These are phyloP conservation scores for Sebastes melanostomus DNA, from an alignment of 2,797 vertebrate species.

Conservation along the genomic window DNA sequence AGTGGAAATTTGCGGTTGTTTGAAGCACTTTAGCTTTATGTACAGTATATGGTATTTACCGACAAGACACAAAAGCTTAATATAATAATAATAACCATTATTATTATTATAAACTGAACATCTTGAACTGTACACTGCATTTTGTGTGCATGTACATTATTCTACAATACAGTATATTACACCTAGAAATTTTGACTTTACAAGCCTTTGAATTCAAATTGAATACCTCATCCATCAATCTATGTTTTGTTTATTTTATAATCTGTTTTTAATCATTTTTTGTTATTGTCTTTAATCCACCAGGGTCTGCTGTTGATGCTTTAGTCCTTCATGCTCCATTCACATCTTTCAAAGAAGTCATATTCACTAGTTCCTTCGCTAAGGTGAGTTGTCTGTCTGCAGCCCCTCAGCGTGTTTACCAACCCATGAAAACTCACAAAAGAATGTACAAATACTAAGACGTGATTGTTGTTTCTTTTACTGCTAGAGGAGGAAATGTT, in stretches of 20 bases:
- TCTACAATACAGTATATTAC: background rate
- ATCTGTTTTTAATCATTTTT: background rate
- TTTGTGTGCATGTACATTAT: background rate
- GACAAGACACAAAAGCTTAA: too few species aligned
- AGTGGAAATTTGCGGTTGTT: too few species aligned
- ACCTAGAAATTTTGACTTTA: background rate
- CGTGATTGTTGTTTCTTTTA: too few species aligned
- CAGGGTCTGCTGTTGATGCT: constrained; percentile 77
- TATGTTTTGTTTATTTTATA: background rate
- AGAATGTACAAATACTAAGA: background rate
- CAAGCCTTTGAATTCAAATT: background rate
- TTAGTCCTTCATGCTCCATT: constrained; percentile 85
- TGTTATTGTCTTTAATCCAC: background rate
- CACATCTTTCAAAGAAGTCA: constrained; percentile 80
- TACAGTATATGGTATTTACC: too few species aligned
- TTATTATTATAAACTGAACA: background rate
- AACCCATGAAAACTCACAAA: background rate
- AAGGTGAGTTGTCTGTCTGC: constrained; percentile 67
- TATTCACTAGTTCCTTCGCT: constrained; percentile 38
- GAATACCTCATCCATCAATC: too few species aligned
- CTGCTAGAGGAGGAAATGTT: too few species aligned
- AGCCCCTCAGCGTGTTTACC: background rate
- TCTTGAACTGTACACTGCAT: background rate
- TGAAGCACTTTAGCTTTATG: too few species aligned
- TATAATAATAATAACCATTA: too few species aligned